These are phyloP conservation scores for Pammene aurita DNA, from an alignment of 2,888 invertebrate genomes.

Conservation along the genomic window DNA sequence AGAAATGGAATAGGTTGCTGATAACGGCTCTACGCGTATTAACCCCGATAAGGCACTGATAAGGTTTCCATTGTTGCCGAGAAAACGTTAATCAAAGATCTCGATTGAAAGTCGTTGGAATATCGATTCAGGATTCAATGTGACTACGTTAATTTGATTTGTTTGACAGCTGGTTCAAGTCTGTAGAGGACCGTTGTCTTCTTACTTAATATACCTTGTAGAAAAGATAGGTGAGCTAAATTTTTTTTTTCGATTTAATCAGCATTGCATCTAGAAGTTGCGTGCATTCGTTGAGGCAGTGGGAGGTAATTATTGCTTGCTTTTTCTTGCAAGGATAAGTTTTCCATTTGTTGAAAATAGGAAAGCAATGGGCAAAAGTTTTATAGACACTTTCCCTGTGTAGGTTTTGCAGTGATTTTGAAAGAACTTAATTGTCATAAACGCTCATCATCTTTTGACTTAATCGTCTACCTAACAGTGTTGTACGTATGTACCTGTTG, in stretches of 20 bases:
- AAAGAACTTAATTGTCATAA: too few species aligned
- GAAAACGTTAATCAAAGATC: slow-evolving; percentile 75
- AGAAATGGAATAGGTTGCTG: slow-evolving; percentile 72
- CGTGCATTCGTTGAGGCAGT: too few species aligned
- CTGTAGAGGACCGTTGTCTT: neutral
- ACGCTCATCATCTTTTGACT: too few species aligned
- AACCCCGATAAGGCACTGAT: slow-evolving; percentile 76
- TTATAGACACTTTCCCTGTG: too few species aligned
- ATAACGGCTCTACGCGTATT: slow-evolving; percentile 80
- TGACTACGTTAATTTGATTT: slow-evolving; percentile 35
- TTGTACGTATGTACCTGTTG: neutral
- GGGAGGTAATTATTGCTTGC: too few species aligned
- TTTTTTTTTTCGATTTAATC: too few species aligned
- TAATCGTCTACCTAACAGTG: neutral
- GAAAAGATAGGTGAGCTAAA: too few species aligned
- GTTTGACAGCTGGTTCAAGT: slow-evolving; percentile 3
- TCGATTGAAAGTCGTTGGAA: slow-evolving; percentile 71
- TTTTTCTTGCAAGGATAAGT: too few species aligned
- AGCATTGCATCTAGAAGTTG: too few species aligned
- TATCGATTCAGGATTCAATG: slow-evolving; percentile 58
- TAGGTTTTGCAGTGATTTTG: too few species aligned
- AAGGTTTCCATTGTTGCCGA: slow-evolving; percentile 71
- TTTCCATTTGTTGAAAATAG: too few species aligned
- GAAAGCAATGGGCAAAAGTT: too few species aligned
- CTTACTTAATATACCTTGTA: neutral